Conservation (phyloP, 2,888 invertebrate genomes). For the Oscheius sp. region DNA sequence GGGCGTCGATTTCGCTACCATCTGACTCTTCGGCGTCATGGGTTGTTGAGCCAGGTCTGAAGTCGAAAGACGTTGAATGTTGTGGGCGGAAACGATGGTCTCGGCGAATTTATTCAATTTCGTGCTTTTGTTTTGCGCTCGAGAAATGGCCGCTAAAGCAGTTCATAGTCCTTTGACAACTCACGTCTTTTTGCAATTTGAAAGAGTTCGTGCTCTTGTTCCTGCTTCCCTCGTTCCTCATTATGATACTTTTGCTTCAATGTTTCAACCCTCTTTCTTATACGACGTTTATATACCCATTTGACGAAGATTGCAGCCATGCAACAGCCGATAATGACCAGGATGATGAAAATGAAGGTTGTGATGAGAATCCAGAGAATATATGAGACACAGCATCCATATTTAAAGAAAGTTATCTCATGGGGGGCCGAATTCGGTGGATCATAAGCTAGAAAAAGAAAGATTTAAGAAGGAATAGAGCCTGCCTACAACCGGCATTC, state of each 20-base stretch:
- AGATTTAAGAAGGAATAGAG: too few species aligned
- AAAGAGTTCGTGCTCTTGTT: not conserved
- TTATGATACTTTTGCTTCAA: slow-evolving; percentile 1
- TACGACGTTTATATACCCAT: slow-evolving; percentile 20
- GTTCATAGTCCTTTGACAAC: too few species aligned
- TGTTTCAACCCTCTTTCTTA: slow-evolving; percentile 15
- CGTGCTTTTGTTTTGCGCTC: too few species aligned
- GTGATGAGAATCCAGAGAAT: slow-evolving; percentile 12
- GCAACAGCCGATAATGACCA: not conserved
- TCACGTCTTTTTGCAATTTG: slow-evolving; percentile 17
- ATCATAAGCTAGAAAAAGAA: slow-evolving; percentile 3
- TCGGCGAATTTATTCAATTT: too few species aligned
- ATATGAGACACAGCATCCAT: slow-evolving; percentile 16
- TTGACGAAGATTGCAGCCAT: slow-evolving; percentile 14
- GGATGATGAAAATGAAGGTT: slow-evolving; percentile 2
- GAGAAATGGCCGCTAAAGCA: too few species aligned
- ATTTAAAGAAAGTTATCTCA: slow-evolving; percentile 5
- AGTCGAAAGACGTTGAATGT: too few species aligned
- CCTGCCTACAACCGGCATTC: not conserved
- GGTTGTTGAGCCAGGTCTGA: too few species aligned
- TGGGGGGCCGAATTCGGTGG: not conserved
- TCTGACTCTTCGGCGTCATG: too few species aligned
- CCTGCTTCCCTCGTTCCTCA: slow-evolving; percentile 3
- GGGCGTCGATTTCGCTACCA: too few species aligned
- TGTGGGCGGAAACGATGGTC: too few species aligned